Conservation (phyloP, 1,140 invertebrate species). For the Colletes gigas region DNA sequence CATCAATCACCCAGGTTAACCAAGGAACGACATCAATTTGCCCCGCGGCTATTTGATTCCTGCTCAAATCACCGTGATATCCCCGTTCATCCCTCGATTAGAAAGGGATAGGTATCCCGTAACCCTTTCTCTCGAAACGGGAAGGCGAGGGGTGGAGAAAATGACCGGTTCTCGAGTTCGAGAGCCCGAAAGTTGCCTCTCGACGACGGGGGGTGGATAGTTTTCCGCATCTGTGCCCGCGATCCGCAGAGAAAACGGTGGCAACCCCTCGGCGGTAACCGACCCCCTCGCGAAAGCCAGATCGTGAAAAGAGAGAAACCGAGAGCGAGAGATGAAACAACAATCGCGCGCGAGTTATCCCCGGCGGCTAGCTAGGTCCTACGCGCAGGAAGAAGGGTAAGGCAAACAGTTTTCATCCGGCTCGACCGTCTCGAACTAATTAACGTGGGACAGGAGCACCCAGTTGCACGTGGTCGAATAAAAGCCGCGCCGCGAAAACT, state of each 20-base stretch:
- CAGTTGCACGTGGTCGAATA: constrained; percentile 42
- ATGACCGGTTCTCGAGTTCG: constrained; percentile 2
- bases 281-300: constrained; percentile 7
- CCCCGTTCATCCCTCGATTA: constrained; percentile 35
- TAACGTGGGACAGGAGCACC: constrained; percentile 71
- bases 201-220: constrained; percentile 49
- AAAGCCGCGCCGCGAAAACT: constrained; percentile 39
- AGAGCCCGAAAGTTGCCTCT: not conserved
- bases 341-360: constrained; percentile 67
- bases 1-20: constrained; percentile 11
- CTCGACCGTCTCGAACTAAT: constrained; percentile 74
- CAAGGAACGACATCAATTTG: constrained; percentile 24
- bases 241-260: constrained; percentile 47
- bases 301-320: not conserved
- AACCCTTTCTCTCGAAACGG: constrained; percentile 1
- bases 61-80: constrained; percentile 32
- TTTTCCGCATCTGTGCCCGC: constrained; percentile 75
- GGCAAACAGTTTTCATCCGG: constrained; percentile 73
- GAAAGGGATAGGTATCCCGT: not conserved
- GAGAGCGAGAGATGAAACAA: constrained; percentile 64
- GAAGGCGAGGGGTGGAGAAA: not conserved
- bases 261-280: constrained; percentile 50
- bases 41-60: constrained; percentile 17
- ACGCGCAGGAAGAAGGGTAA: constrained; percentile 62
- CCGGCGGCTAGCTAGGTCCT: constrained; percentile 47